Conservation (phyloP, 1,140 invertebrate species). For the Conopomorpha cramerella region DNA sequence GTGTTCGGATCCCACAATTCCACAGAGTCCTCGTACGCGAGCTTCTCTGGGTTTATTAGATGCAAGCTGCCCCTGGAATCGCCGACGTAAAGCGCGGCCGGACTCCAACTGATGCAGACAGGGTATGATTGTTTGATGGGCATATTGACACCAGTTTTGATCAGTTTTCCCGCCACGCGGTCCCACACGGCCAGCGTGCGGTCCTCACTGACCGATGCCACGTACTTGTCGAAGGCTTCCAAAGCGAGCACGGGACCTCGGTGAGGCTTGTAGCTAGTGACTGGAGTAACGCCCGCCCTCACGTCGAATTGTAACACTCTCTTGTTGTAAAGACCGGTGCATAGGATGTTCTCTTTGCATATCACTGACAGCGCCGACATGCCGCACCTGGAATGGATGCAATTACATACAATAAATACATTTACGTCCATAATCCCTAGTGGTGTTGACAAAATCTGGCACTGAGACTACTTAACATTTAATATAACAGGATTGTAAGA, state of each 20-base stretch:
- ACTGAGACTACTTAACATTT: too few relatives aligned
- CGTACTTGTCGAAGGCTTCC: slow-evolving; percentile 23
- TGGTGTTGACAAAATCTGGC: too few relatives aligned
- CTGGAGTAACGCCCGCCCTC: slow-evolving; percentile 19
- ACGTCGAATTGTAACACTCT: slow-evolving; percentile 38
- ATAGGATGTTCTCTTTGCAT: slow-evolving; percentile 26
- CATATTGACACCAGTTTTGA: slow-evolving; percentile 32
- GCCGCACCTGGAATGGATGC: slow-evolving; percentile 40
- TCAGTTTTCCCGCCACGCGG: slow-evolving; percentile 31
- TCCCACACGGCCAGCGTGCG: slow-evolving; percentile 45
- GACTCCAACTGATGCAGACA: slow-evolving; percentile 37
- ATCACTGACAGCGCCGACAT: slow-evolving; percentile 43
- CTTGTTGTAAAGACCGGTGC: slow-evolving; percentile 42
- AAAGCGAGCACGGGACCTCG: slow-evolving; percentile 35
- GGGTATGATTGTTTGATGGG: slow-evolving; percentile 34
- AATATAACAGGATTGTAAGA: too few relatives aligned
- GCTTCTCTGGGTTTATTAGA: slow-evolving; percentile 31
- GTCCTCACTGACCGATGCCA: slow-evolving; percentile 45
- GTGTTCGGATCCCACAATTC: slow-evolving; percentile 26
- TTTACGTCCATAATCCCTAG: too few relatives aligned
- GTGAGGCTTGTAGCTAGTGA: slow-evolving; percentile 32
- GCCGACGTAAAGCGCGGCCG: slow-evolving; percentile 34
- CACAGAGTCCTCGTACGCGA: slow-evolving; percentile 22
- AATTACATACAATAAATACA: slow-evolving; percentile 8
- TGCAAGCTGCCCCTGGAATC: slow-evolving; percentile 41